Base-by-base conservation (phyloP, 2,113 vertebrate genomes). In the Coturnix japonica region DNA sequence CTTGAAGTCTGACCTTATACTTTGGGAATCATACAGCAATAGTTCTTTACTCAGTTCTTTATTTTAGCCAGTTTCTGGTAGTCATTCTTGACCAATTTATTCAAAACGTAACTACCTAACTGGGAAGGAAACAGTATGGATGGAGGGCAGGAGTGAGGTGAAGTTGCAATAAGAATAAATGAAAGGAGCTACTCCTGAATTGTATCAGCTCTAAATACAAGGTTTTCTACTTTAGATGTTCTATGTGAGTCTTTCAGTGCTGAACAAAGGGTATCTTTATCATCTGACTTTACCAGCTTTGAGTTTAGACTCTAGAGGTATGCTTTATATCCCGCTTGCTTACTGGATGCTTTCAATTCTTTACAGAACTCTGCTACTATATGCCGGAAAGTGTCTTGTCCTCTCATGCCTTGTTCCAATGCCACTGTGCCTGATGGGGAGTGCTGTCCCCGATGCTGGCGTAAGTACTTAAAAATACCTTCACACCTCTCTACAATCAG, bases 361-460 rank as follows among this genome's bases (percentile, higher is more conserved):
- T n/a, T 91, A 17, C 92, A 99, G 99, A 99, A 99, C 73, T 99
- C 99, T 56, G 98, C 98, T 35, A 99, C 99, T 15, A 97, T 99
- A 88, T 99, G 99, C 92, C 98, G 98, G 79, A 99, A 99, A 91
- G 99, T 99, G 84, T 99, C 99, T 90, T 99, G 99, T 71, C 99
- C 99, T 70, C 98, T 99, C 63, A 98, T 99, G 96, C 98, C 98
- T 75, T 99, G 99, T 78, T 98, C 98, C 74, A 99, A 99, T 11
- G 99, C 99, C 93, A 99, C 98, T 0, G 98, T 99, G 87, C 99
- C 98, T 2, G 99, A 99, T 19, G 99, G 99, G 78, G 99, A 99
- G 94, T 99, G 99, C 97, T 99, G 99, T 94, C 99, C 99, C 30
- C 98, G 98, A 77, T 99, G 99, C 84, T 98, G 98, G 95, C 97